Percentiles rank a stretch among this genome's conserved stretches.
Conservation (phyloP, 2,888 invertebrate species). For the Stenolophus ochropezus region DNA sequence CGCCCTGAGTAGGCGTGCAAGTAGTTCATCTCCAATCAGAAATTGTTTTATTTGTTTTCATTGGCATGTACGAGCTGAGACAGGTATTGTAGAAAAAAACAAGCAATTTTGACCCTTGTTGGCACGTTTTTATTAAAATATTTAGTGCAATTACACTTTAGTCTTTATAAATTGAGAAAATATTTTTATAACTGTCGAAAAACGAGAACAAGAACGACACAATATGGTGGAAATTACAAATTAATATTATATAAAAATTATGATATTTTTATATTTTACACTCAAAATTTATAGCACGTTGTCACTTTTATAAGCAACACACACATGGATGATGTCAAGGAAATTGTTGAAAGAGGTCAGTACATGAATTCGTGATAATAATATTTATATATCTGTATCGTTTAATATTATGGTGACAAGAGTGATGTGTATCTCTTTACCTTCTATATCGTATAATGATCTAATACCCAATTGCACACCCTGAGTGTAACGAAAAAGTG, state of each 20-base stretch:
- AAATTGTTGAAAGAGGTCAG: no score
- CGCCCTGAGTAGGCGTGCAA: background rate
- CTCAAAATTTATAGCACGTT: background rate
- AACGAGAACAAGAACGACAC: background rate
- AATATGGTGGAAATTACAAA: background rate
- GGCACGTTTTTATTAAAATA: background rate
- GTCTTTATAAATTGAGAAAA: background rate
- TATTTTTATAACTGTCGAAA: background rate
- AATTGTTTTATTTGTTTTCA: background rate
- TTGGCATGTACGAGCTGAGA: background rate
- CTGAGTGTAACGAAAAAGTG: no score
- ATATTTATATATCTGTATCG: no score
- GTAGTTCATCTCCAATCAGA: background rate
- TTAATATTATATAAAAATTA: background rate
- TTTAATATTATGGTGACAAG: no score
- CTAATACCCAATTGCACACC: no score
- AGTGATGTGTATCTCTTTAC: no score
- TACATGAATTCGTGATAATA: no score
- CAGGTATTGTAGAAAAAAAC: background rate
- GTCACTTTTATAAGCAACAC: no score
- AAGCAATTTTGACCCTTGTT: background rate
- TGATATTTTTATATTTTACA: background rate
- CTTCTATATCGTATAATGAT: no score
- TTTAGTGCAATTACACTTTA: background rate
- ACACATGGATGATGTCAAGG: no score